phyloP scores from a whole-genome alignment of 2,888 invertebrate genomes.

The Sclerodermus sp. region DNA sequence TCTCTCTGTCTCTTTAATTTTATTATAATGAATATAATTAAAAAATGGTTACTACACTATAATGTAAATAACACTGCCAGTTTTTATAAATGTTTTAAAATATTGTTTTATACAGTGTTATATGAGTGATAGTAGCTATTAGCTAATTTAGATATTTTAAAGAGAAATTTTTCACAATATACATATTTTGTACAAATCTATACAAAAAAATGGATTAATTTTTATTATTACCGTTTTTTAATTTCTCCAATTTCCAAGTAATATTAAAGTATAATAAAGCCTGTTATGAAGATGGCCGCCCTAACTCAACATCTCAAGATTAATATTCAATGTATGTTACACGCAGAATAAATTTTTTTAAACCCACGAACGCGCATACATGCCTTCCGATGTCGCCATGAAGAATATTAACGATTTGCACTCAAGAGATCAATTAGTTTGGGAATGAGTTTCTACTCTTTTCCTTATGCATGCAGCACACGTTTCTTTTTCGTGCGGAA shows the following conservation, averaged over 20 bases:
- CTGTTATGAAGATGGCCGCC: constrained; percentile 25
- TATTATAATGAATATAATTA: constrained; percentile 7
- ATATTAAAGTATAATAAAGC: too few relatives aligned
- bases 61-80: constrained; percentile 7
- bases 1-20: too few relatives aligned
- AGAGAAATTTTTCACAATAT: too few relatives aligned
- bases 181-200: too few relatives aligned
- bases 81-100: too few relatives aligned
- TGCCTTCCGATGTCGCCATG: constrained; percentile 4
- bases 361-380: constrained; percentile 2
- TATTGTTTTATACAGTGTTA: too few relatives aligned
- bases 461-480: not conserved
- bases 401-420: constrained; percentile 26
- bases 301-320: constrained; percentile 27
- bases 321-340: constrained; percentile 35
- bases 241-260: too few relatives aligned
- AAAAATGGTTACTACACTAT: constrained; percentile 12
- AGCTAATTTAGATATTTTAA: too few relatives aligned
- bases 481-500: not conserved
- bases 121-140: too few relatives aligned
- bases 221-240: too few relatives aligned
- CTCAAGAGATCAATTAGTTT: constrained; percentile 32
- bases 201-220: too few relatives aligned
- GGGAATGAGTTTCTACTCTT: constrained; percentile 12
- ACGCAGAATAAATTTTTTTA: constrained; percentile 30